phyloP scores from a whole-genome alignment of 92 coral and sea anemone genomes.

The Blastomussa wellsi region DNA sequence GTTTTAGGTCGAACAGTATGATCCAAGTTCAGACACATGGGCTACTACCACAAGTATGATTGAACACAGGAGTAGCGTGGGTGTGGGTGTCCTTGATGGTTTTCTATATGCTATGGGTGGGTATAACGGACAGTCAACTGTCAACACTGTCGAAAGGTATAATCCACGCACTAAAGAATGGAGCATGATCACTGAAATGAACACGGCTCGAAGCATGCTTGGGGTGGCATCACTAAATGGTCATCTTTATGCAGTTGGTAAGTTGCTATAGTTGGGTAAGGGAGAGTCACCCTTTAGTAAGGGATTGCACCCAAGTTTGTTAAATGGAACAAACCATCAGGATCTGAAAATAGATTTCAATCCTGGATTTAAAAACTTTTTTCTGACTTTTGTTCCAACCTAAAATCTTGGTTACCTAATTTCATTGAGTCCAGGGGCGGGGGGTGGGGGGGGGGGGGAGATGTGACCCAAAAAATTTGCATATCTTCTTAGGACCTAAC shows the following conservation, averaged over 20 bases:
- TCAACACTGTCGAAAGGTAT: conserved; percentile 59
- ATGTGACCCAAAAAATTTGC: too few relatives aligned
- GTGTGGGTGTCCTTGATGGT: conserved; percentile 31
- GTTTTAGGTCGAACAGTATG: conserved; percentile 31
- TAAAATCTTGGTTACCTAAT: too few relatives aligned
- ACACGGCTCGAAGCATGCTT: conserved; percentile 41
- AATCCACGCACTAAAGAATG: conserved; percentile 55
- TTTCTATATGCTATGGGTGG: conserved; percentile 61
- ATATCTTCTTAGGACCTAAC: too few relatives aligned
- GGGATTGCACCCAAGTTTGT: not conserved
- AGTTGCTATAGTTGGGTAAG: not conserved
- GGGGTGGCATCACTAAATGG: conserved; percentile 43
- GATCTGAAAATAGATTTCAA: too few relatives aligned
- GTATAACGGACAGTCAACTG: conserved; percentile 52
- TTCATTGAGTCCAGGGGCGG: too few relatives aligned
- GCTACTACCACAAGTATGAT: conserved; percentile 14
- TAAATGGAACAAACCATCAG: too few relatives aligned
- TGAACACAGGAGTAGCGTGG: conserved; percentile 39
- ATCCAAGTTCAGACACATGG: conserved; percentile 34
- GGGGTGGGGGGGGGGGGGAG: too few relatives aligned
- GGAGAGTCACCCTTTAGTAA: not conserved
- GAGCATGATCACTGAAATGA: conserved; percentile 33
- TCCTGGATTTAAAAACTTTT: too few relatives aligned
- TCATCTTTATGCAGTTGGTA: conserved; percentile 45
- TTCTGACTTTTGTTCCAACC: too few relatives aligned